Percentiles rank a stretch among this genome's conserved stretches.
Conservation (phyloP, 2,888 invertebrate genomes). For the Glyphotaelius pellucidus region DNA sequence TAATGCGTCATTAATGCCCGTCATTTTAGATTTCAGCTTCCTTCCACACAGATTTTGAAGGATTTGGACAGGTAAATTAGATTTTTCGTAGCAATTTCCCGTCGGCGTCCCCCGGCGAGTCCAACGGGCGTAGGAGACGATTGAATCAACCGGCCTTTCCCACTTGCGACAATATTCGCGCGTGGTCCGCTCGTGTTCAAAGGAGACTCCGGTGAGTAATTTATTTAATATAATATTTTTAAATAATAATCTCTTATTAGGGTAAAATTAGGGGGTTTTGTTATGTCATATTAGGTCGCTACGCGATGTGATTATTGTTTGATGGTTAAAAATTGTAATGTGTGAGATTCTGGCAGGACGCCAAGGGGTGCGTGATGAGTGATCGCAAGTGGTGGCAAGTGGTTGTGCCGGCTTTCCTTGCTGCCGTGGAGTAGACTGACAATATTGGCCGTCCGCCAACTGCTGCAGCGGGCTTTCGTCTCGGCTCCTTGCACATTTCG, state of each 20-base stretch:
- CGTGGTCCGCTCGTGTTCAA: slow-evolving; percentile 57
- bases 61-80: not conserved
- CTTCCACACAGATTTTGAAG: not conserved
- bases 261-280: not conserved
- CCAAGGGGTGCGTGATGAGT: slow-evolving; percentile 20
- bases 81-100: slow-evolving; percentile 10
- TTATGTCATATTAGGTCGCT: not conserved
- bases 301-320: not conserved
- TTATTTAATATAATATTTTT: slow-evolving; percentile 9
- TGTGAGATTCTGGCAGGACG: slow-evolving; percentile 16
- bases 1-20: not conserved
- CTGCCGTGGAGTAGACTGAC: slow-evolving; percentile 31
- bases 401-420: slow-evolving; percentile 43
- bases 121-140: slow-evolving; percentile 58
- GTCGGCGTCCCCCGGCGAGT: slow-evolving; percentile 57
- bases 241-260: not conserved
- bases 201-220: slow-evolving; percentile 56
- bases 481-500: slow-evolving; percentile 46
- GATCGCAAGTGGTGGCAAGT: slow-evolving; percentile 9
- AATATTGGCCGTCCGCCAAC: slow-evolving; percentile 50
- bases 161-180: slow-evolving; percentile 64
- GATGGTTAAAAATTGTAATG: not conserved
- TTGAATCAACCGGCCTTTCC: slow-evolving; percentile 63
- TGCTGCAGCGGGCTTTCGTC: slow-evolving; percentile 43
- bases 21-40: slow-evolving; percentile 4